A percentile compares a stretch with the other conserved stretches of the same genome.
Conservation (phyloP, 2,113 vertebrate genomes). For the Melanostigma gelatinosum region DNA sequence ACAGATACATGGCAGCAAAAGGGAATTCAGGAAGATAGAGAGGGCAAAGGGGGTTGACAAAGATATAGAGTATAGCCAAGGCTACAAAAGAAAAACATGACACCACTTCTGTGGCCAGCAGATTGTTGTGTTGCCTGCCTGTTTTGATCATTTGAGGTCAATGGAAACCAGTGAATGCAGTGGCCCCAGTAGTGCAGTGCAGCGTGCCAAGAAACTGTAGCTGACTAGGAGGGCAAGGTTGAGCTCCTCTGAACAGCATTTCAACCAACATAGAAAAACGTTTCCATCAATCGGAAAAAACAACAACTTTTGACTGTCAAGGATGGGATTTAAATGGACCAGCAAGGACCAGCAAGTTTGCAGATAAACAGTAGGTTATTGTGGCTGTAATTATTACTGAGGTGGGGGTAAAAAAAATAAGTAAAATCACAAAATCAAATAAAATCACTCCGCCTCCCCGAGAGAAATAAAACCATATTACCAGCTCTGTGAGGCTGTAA, state of each 20-base stretch:
- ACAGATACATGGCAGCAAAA: background rate
- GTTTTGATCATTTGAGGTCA: conserved; percentile 16
- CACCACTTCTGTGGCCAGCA: background rate
- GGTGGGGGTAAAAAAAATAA: background rate
- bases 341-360: background rate
- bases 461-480: background rate
- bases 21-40: conserved; percentile 23
- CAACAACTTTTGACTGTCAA: background rate
- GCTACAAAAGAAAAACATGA: background rate
- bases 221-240: background rate
- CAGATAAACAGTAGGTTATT: background rate
- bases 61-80: background rate
- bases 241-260: background rate
- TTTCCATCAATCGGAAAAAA: background rate
- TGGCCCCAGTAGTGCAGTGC: background rate
- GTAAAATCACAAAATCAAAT: too few species aligned
- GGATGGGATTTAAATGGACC: background rate
- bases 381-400: background rate
- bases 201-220: background rate
- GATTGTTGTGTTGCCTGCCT: conserved; percentile 1
- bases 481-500: background rate
- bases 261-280: background rate
- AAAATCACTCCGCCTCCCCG: background rate
- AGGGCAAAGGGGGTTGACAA: background rate
- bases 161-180: background rate